phyloP scores from a whole-genome alignment of 2,797 vertebrate genomes.

The Silurus lanzhouensis region DNA sequence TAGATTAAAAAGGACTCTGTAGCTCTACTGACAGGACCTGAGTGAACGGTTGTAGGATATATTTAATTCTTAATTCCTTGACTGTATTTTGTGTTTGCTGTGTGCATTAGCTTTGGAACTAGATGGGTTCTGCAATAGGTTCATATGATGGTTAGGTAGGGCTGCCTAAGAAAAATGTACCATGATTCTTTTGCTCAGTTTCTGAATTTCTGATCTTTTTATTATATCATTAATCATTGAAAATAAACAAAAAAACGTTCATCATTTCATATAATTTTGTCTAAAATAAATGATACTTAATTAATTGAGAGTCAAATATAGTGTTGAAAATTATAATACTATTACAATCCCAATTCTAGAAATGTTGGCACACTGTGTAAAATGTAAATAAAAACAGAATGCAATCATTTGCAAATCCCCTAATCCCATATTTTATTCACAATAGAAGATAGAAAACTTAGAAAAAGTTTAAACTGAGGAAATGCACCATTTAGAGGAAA shows the following conservation, averaged over 20 bases:
- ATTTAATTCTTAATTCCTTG: background rate
- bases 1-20: background rate
- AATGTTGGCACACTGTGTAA: too few species aligned
- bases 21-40: conserved; percentile 2
- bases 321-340: background rate
- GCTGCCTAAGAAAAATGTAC: background rate
- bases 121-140: background rate
- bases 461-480: too few species aligned
- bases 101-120: background rate
- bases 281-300: background rate
- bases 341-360: background rate
- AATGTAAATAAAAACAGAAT: too few species aligned
- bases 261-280: background rate
- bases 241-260: background rate
- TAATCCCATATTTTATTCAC: too few species aligned
- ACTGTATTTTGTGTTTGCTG: background rate
- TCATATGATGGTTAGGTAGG: background rate
- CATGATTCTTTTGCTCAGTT: background rate
- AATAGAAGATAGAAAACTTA: too few species aligned
- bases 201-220: background rate
- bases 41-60: background rate
- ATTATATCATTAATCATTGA: background rate
- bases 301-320: background rate
- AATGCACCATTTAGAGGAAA: too few species aligned
- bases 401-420: too few species aligned